Evolutionary conservation across 2,113 vertebrate genomes (phyloP).

Genomic region (Barbus barbus): DNA sequence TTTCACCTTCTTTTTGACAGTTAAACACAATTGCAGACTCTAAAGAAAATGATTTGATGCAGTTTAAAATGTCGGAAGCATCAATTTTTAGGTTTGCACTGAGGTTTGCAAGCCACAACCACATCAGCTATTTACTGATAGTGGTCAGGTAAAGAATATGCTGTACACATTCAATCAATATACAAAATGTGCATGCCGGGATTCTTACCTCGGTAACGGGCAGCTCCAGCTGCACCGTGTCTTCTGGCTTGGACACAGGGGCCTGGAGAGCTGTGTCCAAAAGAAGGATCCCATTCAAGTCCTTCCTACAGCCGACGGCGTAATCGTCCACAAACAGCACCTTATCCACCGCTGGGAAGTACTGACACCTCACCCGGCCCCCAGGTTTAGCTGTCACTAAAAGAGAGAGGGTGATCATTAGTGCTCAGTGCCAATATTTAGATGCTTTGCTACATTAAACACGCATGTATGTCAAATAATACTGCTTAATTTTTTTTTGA

Average conservation of each 20-base stretch:
- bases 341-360: conserved; percentile 98
- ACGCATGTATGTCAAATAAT: background rate
- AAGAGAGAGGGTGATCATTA: conserved; percentile 2
- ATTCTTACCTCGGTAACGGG: conserved; percentile 94
- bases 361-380: conserved; percentile 95
- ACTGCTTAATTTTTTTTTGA: background rate
- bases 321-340: conserved; percentile 99
- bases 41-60: background rate
- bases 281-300: conserved; percentile 96
- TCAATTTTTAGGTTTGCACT: background rate
- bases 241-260: conserved; percentile 94
- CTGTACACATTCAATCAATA: background rate
- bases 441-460: background rate
- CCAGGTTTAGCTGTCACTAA: conserved; percentile 87
- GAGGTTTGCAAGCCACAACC: background rate
- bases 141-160: background rate
- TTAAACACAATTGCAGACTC: background rate
- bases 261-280: conserved; percentile 97
- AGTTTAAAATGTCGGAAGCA: background rate
- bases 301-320: conserved; percentile 97
- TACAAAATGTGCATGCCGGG: background rate
- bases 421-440: background rate
- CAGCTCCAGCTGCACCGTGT: conserved; percentile 96
- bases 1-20: background rate
- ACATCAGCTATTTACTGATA: background rate